Conservation (phyloP, 2,113 vertebrate genomes). For the Callipepla californica region DNA sequence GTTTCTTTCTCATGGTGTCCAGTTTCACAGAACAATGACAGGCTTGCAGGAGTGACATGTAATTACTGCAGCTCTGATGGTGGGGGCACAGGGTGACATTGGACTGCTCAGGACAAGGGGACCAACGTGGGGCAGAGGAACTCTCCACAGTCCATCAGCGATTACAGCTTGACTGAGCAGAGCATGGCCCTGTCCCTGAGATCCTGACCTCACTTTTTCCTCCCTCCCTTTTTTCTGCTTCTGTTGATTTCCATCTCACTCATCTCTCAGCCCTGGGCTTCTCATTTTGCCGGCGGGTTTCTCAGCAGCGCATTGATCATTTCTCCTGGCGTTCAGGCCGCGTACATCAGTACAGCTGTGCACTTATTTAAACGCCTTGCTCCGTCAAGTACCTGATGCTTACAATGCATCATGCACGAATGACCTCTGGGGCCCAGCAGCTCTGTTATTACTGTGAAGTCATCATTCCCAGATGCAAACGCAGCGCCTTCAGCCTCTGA, state of each 20-base stretch:
- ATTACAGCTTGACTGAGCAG: neutral
- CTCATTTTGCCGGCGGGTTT: neutral
- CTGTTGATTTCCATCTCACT: neutral
- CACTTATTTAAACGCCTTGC: neutral
- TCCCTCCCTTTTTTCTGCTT: neutral
- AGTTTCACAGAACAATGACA: fast-evolving
- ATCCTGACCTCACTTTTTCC: neutral
- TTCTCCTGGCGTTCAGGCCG: neutral
- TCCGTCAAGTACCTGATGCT: neutral
- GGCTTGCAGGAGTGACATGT: neutral
- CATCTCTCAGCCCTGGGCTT: neutral
- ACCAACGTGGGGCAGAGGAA: neutral
- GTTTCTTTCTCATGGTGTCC: neutral
- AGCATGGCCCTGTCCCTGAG: neutral
- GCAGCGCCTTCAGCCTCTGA: neutral
- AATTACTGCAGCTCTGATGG: neutral
- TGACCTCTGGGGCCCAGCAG: neutral
- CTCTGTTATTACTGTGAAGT: neutral
- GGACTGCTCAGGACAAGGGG: neutral
- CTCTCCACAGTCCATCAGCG: neutral
- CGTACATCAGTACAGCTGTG: neutral
- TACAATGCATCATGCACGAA: fast-evolving
- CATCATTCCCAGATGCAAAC: neutral
- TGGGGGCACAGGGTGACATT: neutral
- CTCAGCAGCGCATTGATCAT: neutral